Conservation (phyloP, 1,140 invertebrate species). For the Pseudachorutes palmiensis region DNA sequence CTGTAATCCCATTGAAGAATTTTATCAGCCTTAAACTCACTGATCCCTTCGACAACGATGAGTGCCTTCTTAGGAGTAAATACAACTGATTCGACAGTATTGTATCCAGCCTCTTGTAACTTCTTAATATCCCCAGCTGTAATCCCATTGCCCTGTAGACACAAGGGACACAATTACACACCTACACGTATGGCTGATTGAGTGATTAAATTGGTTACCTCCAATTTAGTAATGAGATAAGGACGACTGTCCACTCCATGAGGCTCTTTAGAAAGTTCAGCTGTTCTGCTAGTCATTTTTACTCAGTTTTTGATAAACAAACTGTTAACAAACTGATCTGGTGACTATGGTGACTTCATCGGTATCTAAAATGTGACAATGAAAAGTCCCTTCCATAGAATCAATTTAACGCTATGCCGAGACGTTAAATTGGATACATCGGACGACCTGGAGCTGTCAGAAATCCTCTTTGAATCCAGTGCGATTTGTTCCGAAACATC, state of each 20-base stretch:
- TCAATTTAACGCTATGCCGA: too few species aligned
- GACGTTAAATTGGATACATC: too few species aligned
- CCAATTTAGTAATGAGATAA: constrained; percentile 52
- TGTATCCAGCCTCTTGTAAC: constrained; percentile 81
- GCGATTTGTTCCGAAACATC: too few species aligned
- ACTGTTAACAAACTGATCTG: too few species aligned
- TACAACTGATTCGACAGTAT: constrained; percentile 91
- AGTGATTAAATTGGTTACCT: constrained; percentile 46
- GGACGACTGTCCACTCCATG: constrained; percentile 56
- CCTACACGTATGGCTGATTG: too few species aligned
- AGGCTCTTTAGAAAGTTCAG: constrained; percentile 47
- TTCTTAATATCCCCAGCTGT: constrained; percentile 86
- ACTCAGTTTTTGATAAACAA: too few species aligned
- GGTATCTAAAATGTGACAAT: too few species aligned
- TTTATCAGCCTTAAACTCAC: constrained; percentile 95
- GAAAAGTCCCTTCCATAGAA: too few species aligned
- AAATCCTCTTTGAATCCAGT: too few species aligned
- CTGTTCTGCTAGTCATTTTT: too few species aligned
- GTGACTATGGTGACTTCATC: too few species aligned
- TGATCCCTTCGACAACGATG: constrained; percentile 88
- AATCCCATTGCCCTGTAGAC: constrained; percentile 57
- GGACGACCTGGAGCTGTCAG: too few species aligned
- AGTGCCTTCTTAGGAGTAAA: constrained; percentile 88
- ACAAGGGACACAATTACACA: constrained; percentile 4
- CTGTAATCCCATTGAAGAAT: constrained; percentile 54